Base-by-base conservation (phyloP, 2,113 vertebrate species). In the Taurulus bubalis region DNA sequence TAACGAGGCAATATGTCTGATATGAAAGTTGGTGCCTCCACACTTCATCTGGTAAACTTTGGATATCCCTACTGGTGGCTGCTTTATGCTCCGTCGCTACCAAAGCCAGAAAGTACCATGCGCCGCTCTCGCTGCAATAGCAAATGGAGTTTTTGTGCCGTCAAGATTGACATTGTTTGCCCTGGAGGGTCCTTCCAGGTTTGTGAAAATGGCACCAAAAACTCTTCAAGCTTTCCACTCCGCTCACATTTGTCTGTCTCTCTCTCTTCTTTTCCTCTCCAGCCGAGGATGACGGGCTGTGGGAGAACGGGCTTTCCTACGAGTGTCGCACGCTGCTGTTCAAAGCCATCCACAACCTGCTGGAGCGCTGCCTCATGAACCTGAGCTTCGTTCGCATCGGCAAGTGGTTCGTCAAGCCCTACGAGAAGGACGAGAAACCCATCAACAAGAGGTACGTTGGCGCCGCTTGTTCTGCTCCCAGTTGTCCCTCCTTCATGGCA, bases 301-400 rank as follows among this genome's bases (percentile, higher is more conserved):
- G 98, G 98, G 98, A 99, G 91, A 98, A 97, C 3, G 98, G 98
- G 45, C 96, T 98, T 65, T 98, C 97, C 11, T 99, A 99, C 0
- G 98, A 99, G 90, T 99, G 98, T 87, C 97, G 98, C 67, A 99
- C 97, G 60, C 94, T 99, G 74, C 97, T 99, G 22, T 99, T 99
- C 95, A 99, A 99, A 93, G 97, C 98, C 3, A 96, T 99, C 86
- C 98, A 98, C 93, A 99, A 97, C 95, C 93, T 99, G 80, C 90
- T 99, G 94, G 97, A 98, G 91, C 91, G 97, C 81, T 99, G 97
- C 71, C 94, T 99, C 85, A 97, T 98, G 96, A 97, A 98, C 79
- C 93, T 97, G 64, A 97, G 97, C 85, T 97, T 99, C 71, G 96
- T 98, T 26, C 96, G 97, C 71, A 96, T 99, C 75, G 97, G 97